Evolutionary conservation across 2,888 invertebrate genomes (phyloP), one percentile per base, ranked within the genome.

Genomic region (Helobdella robusta): DNA sequence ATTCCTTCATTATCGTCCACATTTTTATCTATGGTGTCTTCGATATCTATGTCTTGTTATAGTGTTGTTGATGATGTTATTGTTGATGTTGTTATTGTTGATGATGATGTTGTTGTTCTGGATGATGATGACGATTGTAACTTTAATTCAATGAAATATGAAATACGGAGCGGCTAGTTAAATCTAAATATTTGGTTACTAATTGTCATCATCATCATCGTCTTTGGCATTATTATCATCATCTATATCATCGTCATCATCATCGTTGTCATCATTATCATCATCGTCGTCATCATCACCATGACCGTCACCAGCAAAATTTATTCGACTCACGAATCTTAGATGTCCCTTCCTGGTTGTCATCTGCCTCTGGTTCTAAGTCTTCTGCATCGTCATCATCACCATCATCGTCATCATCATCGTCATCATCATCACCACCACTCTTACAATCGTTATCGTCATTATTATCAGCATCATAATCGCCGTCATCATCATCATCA

Each of bases 181-280:
- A n/a, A n/a, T n/a, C n/a, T n/a, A n/a, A n/a, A n/a, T n/a, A n/a
- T n/a, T n/a, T n/a, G n/a, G n/a, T n/a, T n/a, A n/a, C n/a, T n/a
- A n/a, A n/a, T 56, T 32, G 32, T 2, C 32, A 32, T 40, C 64
- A 58, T 58, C 61, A 8, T 56, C 48, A 28, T 30, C 58, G 23
- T 28, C 40, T 28, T 28, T 32, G 40, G 25, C 44, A 36, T 58
- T 58, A 58, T 64, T 44, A 8, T 64, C 44, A 58, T 58, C 58
- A 58, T 58, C 58, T 56, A 40, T 58, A 44, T 58, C 46, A 58
- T 40, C 40, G 44, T 40, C 64, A 64, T 64, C 58, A 64, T 58
- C 63, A 34, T 56, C 58, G 40, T 32, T 46, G 36, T 32, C 18
- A 59, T 28, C 2, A 28, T 15, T 2, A 59, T 2, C 59, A 59